Evolutionary conservation across 2,888 invertebrate species (phyloP).

Genomic region (Troilus luridus): DNA sequence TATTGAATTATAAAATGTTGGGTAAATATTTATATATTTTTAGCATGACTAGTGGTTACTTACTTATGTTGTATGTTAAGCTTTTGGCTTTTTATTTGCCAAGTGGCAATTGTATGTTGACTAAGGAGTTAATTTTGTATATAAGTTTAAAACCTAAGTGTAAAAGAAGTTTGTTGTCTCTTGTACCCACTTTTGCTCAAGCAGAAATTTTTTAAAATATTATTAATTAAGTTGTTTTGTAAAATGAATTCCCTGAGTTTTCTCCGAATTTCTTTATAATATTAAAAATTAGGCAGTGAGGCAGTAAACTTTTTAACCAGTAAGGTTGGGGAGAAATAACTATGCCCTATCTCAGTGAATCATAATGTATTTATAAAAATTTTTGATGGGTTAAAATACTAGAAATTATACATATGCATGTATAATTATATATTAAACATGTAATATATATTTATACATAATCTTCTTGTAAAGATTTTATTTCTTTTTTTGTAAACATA

Average conservation of each 20-base stretch:
- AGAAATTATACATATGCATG: background rate
- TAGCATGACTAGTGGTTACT: slow-evolving; percentile 41
- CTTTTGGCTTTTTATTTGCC: slow-evolving; percentile 21
- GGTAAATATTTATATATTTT: background rate
- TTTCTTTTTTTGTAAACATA: slow-evolving; percentile 61
- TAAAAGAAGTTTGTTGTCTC: slow-evolving; percentile 5
- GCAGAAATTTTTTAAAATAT: background rate
- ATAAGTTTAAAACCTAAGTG: slow-evolving; percentile 6
- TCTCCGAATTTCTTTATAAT: background rate
- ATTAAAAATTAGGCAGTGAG: background rate
- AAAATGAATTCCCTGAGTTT: background rate
- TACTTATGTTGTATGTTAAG: slow-evolving; percentile 14
- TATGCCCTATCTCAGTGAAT: background rate
- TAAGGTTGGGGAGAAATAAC: background rate
- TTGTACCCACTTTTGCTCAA: background rate
- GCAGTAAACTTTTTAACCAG: background rate
- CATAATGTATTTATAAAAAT: background rate
- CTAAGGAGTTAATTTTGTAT: slow-evolving; percentile 8
- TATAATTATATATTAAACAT: no score
- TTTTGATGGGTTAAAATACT: slow-evolving; percentile 1
- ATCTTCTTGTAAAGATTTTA: background rate
- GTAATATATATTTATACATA: background rate
- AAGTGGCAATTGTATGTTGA: background rate
- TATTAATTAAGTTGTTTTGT: background rate
- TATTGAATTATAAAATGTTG: background rate